Evolutionary conservation across 2,888 invertebrate genomes (phyloP), one percentile per base, ranked within the genome.

Genomic region (Phengaris arion): DNA sequence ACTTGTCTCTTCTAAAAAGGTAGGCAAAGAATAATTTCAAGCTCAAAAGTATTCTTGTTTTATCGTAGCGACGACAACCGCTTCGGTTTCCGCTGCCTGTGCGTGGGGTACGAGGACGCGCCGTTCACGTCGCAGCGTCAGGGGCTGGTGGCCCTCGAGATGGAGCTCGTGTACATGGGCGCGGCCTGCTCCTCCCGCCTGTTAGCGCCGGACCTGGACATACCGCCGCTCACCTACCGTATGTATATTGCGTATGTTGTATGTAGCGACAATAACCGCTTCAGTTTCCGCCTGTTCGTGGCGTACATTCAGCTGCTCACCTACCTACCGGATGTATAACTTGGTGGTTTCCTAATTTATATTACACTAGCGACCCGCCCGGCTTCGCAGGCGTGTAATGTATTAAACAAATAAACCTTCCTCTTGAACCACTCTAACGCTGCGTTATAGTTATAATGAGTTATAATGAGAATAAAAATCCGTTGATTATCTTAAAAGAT

Each of bases 181-280:
- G 98, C 98, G 75, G 97, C 97, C 93, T 98, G 98, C 88, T 97
- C 98, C 15, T 96, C 98, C 12, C 96, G 97, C 82, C 95, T 99
- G 6, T 97, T 99, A 93, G 97, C 90, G 0, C 93, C 94, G 0
- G 89, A 91, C 77, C 79, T 92, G 10, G 90, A 90, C 15, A 86
- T 92, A 82, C 90, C 93, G 0, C 87, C 89, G 0, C 81, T 93
- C 75, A 84, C 87, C 1, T 86, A 84, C 74, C 84, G 79, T 79
- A 35, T 3, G 68, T 54, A n/a, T 59, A 15, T 15, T 57, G 57
- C 0, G 15, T 15, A n/a, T 2, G 2, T 8, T 8, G 55, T 57
- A 6, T 48, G 6, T 79, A 92, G 90, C 75, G 89, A 89, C 1
- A 92, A 92, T 13, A 86, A 80, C 73, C 89, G 89, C 7, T 94